phyloP scores from a whole-genome alignment of 2,888 invertebrate species.

The Uropetala carovei region DNA sequence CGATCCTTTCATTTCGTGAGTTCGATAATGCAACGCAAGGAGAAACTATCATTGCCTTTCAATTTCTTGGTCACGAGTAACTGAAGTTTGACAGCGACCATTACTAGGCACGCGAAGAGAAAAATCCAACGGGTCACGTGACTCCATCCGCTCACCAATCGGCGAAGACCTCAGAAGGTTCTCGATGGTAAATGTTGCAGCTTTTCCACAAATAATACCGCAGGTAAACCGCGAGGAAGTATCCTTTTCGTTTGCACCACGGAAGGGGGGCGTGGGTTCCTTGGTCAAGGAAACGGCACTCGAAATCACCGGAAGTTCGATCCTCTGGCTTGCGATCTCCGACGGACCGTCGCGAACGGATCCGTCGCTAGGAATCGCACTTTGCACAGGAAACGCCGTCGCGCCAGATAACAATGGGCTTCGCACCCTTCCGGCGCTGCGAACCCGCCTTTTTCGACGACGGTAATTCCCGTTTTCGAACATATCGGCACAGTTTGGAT shows the following conservation, averaged over 20 bases:
- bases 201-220: slow-evolving; percentile 5
- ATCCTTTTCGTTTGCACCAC: neutral
- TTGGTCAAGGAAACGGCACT: neutral
- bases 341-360: neutral
- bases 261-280: neutral
- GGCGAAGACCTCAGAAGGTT: neutral
- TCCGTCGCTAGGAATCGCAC: neutral
- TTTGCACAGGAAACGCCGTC: neutral
- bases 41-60: neutral
- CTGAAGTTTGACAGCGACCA: neutral
- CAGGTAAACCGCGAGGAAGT: neutral
- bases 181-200: slow-evolving; percentile 1
- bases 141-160: neutral
- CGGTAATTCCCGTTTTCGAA: slow-evolving; percentile 93
- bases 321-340: neutral
- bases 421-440: slow-evolving; percentile 88
- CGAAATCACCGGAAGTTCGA: neutral
- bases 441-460: slow-evolving; percentile 93
- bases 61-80: neutral
- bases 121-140: neutral
- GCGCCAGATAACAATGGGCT: neutral
- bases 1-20: neutral
- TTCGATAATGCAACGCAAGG: neutral
- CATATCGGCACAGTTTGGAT: slow-evolving; percentile 97
- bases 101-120: neutral